Evolutionary conservation across 2,888 invertebrate species (phyloP), one percentile per base, ranked within the genome.

Genomic region (Trachelus stipa): DNA sequence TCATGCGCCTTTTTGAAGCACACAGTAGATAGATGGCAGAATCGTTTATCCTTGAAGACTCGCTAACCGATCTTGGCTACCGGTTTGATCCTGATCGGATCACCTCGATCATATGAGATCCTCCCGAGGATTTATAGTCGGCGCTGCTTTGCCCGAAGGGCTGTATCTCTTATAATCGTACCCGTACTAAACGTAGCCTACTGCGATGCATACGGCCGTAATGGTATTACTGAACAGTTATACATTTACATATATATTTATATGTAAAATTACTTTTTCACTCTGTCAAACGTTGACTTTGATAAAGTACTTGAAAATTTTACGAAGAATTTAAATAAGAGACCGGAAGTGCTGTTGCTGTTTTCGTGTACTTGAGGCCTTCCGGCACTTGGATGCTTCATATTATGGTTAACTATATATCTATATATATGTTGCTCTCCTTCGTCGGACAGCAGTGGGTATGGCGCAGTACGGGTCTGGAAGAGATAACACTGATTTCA

Each of bases 401-500:
- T 80, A 83, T 82, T 81, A 81, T 40, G 81, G 75, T 83, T 82
- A 79, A 79, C 83, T 80, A 80, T 81, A 81, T 40, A 40, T 15
- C 1, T 15, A 1, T 23, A 69, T 71, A 4, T 3, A 31, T 12
- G 71, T 34, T 31, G 23, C 71, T 31, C 34, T 71, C 31, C 34
- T 31, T 12, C 33, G 3, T 12, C 15, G 11, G 71, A 71, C 71
- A 12, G 30, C 71, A 31, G 71, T 23, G 71, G 71, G 71, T 74
- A 35, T 79, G 79, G 80, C 79, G 81, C 81, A 83, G 83, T 86
- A 85, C 81, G 84, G 83, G 83, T 81, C 84, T 83, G 81, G 83
- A 81, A 80, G 83, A 89, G 90, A 90, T 90, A 90, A 90, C 90
- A 88, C 87, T 89, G 90, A 90, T 90, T 90, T 90, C 90, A 90